Conservation (phyloP, 2,888 invertebrate genomes). For the Thecophora atra region DNA sequence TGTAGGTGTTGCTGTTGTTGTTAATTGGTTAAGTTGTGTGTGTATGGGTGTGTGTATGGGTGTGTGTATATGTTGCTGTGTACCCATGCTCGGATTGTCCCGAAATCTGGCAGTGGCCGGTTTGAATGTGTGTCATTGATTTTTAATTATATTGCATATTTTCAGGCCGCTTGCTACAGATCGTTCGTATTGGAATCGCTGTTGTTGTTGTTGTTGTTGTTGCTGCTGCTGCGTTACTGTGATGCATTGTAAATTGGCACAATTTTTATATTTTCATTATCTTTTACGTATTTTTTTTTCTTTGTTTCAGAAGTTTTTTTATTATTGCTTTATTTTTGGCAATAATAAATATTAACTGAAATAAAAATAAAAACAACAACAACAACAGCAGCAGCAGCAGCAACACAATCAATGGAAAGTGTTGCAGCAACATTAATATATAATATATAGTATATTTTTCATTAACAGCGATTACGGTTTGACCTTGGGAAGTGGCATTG, state of each 20-base stretch:
- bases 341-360: slow-evolving; percentile 54
- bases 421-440: slow-evolving; percentile 45
- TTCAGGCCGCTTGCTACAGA: slow-evolving; percentile 44
- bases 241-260: slow-evolving; percentile 23
- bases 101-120: slow-evolving; percentile 33
- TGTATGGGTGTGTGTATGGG: not conserved
- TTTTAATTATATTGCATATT: slow-evolving; percentile 61
- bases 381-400: slow-evolving; percentile 24
- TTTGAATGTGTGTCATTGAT: slow-evolving; percentile 62
- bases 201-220: slow-evolving; percentile 4
- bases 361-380: slow-evolving; percentile 37
- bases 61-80: too few species aligned
- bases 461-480: slow-evolving; percentile 63
- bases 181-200: slow-evolving; percentile 2
- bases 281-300: slow-evolving; percentile 33
- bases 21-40: not conserved
- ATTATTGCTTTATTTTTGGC: slow-evolving; percentile 48
- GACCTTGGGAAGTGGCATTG: slow-evolving; percentile 60
- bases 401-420: slow-evolving; percentile 27
- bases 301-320: not conserved
- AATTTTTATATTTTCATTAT: slow-evolving; percentile 40
- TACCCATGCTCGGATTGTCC: not conserved
- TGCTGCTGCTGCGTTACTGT: slow-evolving; percentile 3
- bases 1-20: slow-evolving; percentile 12
- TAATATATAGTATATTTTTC: slow-evolving; percentile 52